Conservation (phyloP, 1,140 invertebrate species). For the Drosophila kurseongensis region DNA sequence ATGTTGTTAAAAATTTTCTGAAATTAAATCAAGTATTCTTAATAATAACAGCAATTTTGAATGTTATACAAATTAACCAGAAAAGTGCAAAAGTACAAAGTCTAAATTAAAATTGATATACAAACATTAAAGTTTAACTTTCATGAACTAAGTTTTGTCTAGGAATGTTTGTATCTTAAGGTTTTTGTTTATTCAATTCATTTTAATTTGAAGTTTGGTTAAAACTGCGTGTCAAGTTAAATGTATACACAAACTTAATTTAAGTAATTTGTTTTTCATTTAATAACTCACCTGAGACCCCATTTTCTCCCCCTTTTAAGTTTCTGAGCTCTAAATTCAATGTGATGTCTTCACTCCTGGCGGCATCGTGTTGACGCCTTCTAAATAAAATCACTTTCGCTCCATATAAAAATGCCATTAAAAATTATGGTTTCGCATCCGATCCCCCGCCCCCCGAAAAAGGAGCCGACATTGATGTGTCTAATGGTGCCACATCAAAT, state of each 20-base stretch:
- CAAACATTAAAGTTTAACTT: too few species aligned
- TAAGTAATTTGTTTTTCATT: neutral
- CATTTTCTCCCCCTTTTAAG: too few species aligned
- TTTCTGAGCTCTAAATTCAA: neutral
- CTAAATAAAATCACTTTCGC: constrained; percentile 77
- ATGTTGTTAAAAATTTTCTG: too few species aligned
- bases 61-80: too few species aligned
- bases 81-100: too few species aligned
- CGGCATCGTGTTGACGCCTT: constrained; percentile 1
- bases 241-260: neutral
- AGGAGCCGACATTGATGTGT: constrained; percentile 26
- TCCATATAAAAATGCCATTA: constrained; percentile 75
- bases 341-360: constrained; percentile 1
- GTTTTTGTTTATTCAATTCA: neutral
- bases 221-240: neutral
- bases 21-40: too few species aligned
- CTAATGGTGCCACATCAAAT: constrained; percentile 66
- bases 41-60: too few species aligned
- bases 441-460: neutral
- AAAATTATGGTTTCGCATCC: constrained; percentile 62
- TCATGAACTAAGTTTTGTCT: too few species aligned
- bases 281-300: too few species aligned
- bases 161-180: too few species aligned
- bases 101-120: too few species aligned
- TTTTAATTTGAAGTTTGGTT: too few species aligned